Percentiles rank a stretch among this genome's conserved stretches.
These are phyloP conservation scores for Hemicrepidius hirtus DNA, from an alignment of 2,888 invertebrate genomes.

Conservation along the genomic window DNA sequence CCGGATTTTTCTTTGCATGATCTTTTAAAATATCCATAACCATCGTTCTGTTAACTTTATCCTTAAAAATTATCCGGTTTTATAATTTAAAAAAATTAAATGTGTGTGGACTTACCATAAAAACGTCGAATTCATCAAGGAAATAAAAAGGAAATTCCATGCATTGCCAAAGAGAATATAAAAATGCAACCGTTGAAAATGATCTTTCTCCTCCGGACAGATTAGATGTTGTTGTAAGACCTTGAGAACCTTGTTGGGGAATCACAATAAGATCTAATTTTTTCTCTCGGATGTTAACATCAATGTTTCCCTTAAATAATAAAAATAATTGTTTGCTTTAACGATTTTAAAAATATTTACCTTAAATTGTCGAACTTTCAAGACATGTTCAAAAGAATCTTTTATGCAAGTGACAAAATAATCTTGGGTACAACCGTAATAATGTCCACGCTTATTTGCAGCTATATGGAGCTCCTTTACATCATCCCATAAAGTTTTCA, in stretches of 20 bases:
- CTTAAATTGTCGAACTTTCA: constrained; percentile 76
- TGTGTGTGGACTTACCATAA: constrained; percentile 86
- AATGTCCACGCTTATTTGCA: constrained; percentile 64
- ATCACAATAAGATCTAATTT: constrained; percentile 74
- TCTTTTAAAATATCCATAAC: constrained; percentile 86
- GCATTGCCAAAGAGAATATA: constrained; percentile 94
- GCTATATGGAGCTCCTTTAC: constrained; percentile 62
- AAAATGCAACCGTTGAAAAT: constrained; percentile 95
- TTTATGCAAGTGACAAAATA: constrained; percentile 69
- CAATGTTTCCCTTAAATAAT: constrained; percentile 74
- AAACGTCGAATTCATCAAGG: constrained; percentile 97
- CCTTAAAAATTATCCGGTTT: constrained; percentile 74
- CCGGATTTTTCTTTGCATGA: constrained; percentile 80
- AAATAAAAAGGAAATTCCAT: constrained; percentile 95
- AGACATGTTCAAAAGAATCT: constrained; percentile 74
- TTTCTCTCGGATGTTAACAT: constrained; percentile 73
- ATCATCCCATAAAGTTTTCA: constrained; percentile 60
- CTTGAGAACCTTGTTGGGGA: constrained; percentile 74
- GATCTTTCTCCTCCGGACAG: constrained; percentile 97
- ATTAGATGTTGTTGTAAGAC: constrained; percentile 76
- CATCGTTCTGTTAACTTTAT: constrained; percentile 87
- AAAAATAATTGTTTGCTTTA: neutral
- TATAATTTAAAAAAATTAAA: too few relatives aligned
- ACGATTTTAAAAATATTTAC: constrained; percentile 66
- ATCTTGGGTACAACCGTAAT: constrained; percentile 69